Evolutionary conservation across 2,888 invertebrate species (phyloP), one percentile per base, ranked within the genome.

Genomic region (Chalcis sispes): DNA sequence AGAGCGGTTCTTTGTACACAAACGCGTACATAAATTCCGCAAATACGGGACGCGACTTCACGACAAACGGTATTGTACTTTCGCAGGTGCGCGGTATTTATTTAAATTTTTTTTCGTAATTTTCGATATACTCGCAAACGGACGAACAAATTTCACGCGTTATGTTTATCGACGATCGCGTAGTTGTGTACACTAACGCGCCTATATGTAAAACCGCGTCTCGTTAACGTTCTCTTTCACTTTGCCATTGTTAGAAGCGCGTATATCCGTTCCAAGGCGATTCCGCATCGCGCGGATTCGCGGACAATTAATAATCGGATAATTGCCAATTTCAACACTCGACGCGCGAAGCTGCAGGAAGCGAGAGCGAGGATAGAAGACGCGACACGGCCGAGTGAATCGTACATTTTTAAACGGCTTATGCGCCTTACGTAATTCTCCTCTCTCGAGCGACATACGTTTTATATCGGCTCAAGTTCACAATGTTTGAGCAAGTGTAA

Each of bases 191-290:
- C n/a, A n/a, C n/a, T n/a, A n/a, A n/a, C n/a, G 20, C 25, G 15
- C 23, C 0, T 13, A 46, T n/a, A 76, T 80, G 81, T 80, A 81
- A 80, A 81, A 72, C 71, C 75, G 79, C 78, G 81, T 81, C 83
- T 86, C 84, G 85, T 86, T 86, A 65, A 27, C 25, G 84, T 80
- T 81, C 81, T 78, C 78, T 70, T n/a, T n/a, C n/a, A n/a, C n/a
- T n/a, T n/a, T n/a, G 72, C 82, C 79, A 85, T 86, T 86, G 85
- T 86, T 83, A 80, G 82, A 82, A 83, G 81, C 82, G 80, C 83
- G 80, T 83, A 83, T 85, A 83, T 83, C 80, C 77, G 82, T 85
- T 86, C 83, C 86, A 86, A 86, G 86, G 85, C 80, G 75, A 84
- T 78, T 77, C 74, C 73, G 74, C 75, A 69, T 23, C 15, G 5